A percentile compares a stretch with the other conserved stretches of the same genome.
phyloP scores from a whole-genome alignment of 2,113 vertebrate species.

The Apistogramma diplotaenia region DNA sequence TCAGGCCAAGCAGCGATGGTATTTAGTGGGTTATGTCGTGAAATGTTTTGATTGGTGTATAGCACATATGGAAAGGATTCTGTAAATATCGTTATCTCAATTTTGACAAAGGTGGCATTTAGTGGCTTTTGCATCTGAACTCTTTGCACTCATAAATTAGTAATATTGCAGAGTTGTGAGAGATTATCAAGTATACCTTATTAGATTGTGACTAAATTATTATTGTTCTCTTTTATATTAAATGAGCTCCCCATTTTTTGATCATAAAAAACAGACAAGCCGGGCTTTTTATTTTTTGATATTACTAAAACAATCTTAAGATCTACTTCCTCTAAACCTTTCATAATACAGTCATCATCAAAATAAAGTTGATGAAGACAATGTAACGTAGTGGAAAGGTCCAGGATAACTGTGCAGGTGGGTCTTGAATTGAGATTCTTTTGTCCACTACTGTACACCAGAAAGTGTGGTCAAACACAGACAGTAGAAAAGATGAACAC shows the following conservation, averaged over 20 bases:
- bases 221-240: neutral
- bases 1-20: too few relatives aligned
- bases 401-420: neutral
- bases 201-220: neutral
- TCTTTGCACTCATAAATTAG: neutral
- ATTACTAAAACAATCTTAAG: neutral
- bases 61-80: too few relatives aligned
- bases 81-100: too few relatives aligned
- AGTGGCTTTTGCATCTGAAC: too few relatives aligned
- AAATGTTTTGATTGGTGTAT: too few relatives aligned
- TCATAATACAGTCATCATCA: neutral
- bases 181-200: neutral
- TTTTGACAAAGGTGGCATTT: too few relatives aligned
- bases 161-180: neutral
- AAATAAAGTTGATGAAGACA: neutral
- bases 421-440: neutral
- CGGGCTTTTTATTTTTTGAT: neutral
- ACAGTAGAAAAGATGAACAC: neutral
- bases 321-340: neutral
- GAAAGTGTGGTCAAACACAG: neutral
- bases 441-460: too few relatives aligned
- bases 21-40: too few relatives aligned
- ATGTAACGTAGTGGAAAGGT: neutral
- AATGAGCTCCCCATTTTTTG: neutral
- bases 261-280: neutral